Base-by-base conservation (phyloP, 2,888 invertebrate species). In the Pocota personata region DNA sequence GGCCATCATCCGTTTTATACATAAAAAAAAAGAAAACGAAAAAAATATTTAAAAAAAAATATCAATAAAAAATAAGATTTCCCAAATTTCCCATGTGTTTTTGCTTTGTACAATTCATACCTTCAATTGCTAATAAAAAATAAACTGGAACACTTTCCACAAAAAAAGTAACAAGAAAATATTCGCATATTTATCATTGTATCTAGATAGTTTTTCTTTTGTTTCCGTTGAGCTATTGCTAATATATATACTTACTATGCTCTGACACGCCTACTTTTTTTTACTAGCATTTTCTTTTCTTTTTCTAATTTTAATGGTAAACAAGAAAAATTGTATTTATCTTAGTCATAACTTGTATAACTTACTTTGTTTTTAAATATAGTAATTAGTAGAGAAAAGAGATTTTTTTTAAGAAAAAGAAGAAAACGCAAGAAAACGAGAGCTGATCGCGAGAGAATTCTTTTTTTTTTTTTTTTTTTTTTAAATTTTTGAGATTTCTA, bases 1-100 rank as follows among this genome's bases (percentile, higher is more conserved):
- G 82, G 86, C 86, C 82, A 86, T 86, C 86, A 86, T 86, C 86
- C 86, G 82, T 86, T 86, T 86, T 86, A 86, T 86, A 86, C 82
- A 86, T 76, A 76, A 76, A 60, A 52, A 73, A 58, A 60, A 62
- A 66, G 66, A 67, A 60, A 37, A 32, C 40, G 2, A 64, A 64
- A 57, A 62, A 55, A 58, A 66, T 58, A 35, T 40, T 67, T 67
- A 60, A 64, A 46, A 48, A n/a, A 71, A 72, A 83, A 84, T 75
- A 79, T 73, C 73, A 79, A 84, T 79, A 75, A 80, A 83, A 78
- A 60, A 62, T 80, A 86, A 76, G 72, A 82, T 86, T 86, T 67
- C 76, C 82, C 66, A 82, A 82, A 57, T 86, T 76, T 76, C 64
- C 73, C 75, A 71, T 75, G 84, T 84, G 84, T 80, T 86, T 84